Evolutionary conservation across 1,140 invertebrate genomes (phyloP).

Genomic region (Drosophila bocqueti): DNA sequence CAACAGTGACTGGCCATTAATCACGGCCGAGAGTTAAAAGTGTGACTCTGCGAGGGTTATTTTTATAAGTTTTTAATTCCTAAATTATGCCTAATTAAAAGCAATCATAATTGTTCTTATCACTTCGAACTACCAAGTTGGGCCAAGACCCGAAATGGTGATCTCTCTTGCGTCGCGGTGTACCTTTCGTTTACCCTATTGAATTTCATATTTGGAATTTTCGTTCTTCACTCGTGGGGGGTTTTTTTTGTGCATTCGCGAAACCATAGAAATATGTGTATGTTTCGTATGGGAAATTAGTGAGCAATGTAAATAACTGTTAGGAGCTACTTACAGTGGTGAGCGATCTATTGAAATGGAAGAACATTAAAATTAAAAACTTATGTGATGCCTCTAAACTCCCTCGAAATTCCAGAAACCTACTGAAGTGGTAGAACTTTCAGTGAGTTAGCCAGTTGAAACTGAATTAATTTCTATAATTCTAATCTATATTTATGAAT

Average conservation of each 20-base stretch:
- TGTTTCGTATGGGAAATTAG: constrained; percentile 68
- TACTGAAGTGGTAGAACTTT: too few species aligned
- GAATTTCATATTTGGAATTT: constrained; percentile 70
- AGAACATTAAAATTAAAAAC: background rate
- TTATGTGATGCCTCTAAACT: background rate
- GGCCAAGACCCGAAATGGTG: background rate
- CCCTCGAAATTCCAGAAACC: too few species aligned
- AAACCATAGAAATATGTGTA: constrained; percentile 65
- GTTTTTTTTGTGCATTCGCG: constrained; percentile 15
- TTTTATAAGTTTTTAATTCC: background rate
- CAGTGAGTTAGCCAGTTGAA: background rate
- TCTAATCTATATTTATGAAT: background rate
- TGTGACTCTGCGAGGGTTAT: constrained; percentile 8
- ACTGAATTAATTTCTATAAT: background rate
- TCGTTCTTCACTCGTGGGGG: constrained; percentile 1
- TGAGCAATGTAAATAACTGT: constrained; percentile 80
- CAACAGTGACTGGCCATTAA: constrained; percentile 47
- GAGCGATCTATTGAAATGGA: background rate
- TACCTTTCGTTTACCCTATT: constrained; percentile 61
- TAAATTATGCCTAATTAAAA: background rate
- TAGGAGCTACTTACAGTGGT: constrained; percentile 66
- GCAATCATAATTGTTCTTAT: background rate
- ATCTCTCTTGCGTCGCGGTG: constrained; percentile 27
- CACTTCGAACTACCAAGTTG: background rate
- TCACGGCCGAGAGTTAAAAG: constrained; percentile 9